Conservation (phyloP, 1,140 invertebrate genomes). For the Diabrotica virgifera region DNA sequence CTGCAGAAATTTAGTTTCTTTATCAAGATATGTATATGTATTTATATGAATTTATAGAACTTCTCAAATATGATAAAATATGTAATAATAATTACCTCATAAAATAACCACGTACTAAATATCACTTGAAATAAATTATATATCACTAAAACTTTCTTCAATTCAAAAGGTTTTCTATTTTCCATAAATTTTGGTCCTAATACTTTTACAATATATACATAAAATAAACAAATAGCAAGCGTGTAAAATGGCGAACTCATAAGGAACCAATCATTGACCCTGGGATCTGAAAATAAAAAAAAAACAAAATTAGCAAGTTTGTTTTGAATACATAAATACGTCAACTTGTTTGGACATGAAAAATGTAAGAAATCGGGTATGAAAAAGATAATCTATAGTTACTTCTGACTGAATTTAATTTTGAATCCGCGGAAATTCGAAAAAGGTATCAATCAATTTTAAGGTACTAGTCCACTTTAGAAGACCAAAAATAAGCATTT, state of each 20-base stretch:
- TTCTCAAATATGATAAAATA: not conserved
- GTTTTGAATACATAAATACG: too few species aligned
- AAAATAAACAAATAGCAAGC: slow-evolving; percentile 69
- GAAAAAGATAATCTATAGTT: too few species aligned
- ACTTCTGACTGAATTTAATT: too few species aligned
- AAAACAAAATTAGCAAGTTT: slow-evolving; percentile 41
- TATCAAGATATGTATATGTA: too few species aligned
- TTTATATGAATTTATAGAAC: too few species aligned
- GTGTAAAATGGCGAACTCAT: slow-evolving; percentile 84
- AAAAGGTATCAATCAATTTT: too few species aligned
- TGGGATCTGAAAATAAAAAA: slow-evolving; percentile 63
- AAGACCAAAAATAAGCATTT: too few species aligned
- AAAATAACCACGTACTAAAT: slow-evolving; percentile 67
- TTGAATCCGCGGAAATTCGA: too few species aligned
- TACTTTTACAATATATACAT: slow-evolving; percentile 73
- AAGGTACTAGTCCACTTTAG: too few species aligned
- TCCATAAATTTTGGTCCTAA: slow-evolving; percentile 86
- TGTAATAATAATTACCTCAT: slow-evolving; percentile 31
- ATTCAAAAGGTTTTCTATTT: slow-evolving; percentile 81
- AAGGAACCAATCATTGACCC: slow-evolving; percentile 81
- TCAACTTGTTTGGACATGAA: too few species aligned
- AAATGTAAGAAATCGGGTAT: too few species aligned
- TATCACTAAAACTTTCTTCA: slow-evolving; percentile 73
- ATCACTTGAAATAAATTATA: slow-evolving; percentile 88
- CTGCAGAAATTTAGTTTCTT: too few species aligned